Base-by-base conservation (phyloP, 92 coral and sea anemone genomes). In the Siderastrea siderea region DNA sequence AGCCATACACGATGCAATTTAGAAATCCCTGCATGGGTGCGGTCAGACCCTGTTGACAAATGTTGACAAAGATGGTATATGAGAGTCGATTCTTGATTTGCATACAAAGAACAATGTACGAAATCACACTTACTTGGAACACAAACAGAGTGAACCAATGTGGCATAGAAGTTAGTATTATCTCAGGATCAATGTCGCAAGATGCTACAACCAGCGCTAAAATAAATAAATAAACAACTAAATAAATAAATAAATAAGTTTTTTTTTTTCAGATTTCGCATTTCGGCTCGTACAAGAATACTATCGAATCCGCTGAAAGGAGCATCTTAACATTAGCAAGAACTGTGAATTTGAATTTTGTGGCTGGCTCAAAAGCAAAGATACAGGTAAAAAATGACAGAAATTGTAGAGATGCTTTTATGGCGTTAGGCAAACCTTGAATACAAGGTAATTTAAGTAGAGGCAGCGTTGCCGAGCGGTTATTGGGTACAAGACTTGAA, bases 11-110 rank as follows among this genome's bases (percentile, higher is more conserved):
- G 47, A 98, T 88, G 50, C 97, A 90, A 82, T 98, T 98, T 7
- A 98, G 86, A 73, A 98, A 96, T 6, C 99, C 99, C 68, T 98
- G 99, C 94, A 96, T 87, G 48, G 99, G 99, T 61, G 99, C 98
- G 15, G 97, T 91, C 10, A 96, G 83, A 75, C 98, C 98, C 98
- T 95, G 84, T 52, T 47, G 66, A 65, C 49, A 88, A 66, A 45
- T 94, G 84, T 52, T 47, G 66, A 65, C 49, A 88, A 66, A 45
- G 57, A 48, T 44, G 50, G 48, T 50, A 86, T 61, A 74, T 0
- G 8, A 73, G 14, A 69, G 3, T 5, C 6, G 6, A 57, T 68
- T 66, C 1, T 55, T 55, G 12, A 55, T 55, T 55, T 14, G 1
- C 57, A 5, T 53, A 1, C 57, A 53, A 53, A 26, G 38, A 26